Percentiles rank a stretch among this genome's conserved stretches.
These are phyloP conservation scores for Sisyra nigra DNA, from an alignment of 2,888 invertebrate genomes.

Conservation along the genomic window DNA sequence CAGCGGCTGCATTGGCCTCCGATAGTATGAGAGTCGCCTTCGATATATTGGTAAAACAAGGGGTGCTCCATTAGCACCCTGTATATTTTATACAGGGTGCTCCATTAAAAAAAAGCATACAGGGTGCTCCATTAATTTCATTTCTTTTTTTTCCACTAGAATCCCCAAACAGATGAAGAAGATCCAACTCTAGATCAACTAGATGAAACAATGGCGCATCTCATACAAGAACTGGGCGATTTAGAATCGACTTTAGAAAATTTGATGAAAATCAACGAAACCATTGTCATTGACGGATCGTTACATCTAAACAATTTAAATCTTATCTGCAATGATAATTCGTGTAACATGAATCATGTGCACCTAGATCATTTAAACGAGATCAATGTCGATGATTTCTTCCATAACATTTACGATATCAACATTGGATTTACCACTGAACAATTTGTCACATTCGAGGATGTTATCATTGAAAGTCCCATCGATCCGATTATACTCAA, in stretches of 20 bases:
- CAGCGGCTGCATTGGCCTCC: too few species aligned
- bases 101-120: too few species aligned
- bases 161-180: too few species aligned
- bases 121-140: too few species aligned
- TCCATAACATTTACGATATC: slow-evolving; percentile 18
- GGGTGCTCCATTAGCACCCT: too few species aligned
- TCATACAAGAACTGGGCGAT: not conserved
- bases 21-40: too few species aligned
- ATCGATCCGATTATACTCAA: slow-evolving; percentile 19
- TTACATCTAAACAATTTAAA: slow-evolving; percentile 8
- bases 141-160: too few species aligned
- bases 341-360: slow-evolving; percentile 16
- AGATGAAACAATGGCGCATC: too few species aligned
- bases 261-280: not conserved
- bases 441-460: slow-evolving; percentile 17
- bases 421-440: slow-evolving; percentile 16
- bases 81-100: too few species aligned
- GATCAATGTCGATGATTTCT: slow-evolving; percentile 15
- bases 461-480: slow-evolving; percentile 18
- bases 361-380: slow-evolving; percentile 18
- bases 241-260: not conserved
- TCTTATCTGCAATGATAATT: slow-evolving; percentile 8
- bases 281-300: not conserved
- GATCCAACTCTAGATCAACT: too few species aligned
- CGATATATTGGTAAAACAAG: too few species aligned